These are phyloP conservation scores for Neoniphon sammara DNA, from an alignment of 2,797 vertebrate genomes.

Conservation along the genomic window DNA sequence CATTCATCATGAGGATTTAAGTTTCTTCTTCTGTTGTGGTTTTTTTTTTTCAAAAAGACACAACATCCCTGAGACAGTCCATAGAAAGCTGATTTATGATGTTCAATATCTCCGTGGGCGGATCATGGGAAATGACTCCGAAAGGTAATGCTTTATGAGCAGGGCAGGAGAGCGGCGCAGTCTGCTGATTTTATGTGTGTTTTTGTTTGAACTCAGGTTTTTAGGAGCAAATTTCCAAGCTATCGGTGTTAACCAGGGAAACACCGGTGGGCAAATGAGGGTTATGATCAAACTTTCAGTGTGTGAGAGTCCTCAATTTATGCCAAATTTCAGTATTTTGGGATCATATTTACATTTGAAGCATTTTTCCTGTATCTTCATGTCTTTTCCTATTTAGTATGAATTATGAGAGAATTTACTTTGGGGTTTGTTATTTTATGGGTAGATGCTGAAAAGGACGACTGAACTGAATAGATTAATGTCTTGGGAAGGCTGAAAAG, in stretches of 20 bases:
- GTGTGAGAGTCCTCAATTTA: neutral
- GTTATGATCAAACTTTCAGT: neutral
- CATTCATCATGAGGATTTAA: constrained; percentile 84
- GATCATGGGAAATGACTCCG: constrained; percentile 59
- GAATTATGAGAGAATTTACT: neutral
- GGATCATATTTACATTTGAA: neutral
- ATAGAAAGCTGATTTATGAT: constrained; percentile 79
- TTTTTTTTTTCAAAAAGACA: constrained; percentile 60
- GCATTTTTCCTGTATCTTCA: neutral
- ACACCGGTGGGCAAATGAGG: neutral
- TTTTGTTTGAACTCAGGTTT: constrained; percentile 16
- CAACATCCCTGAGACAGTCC: constrained; percentile 63
- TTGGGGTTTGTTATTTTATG: constrained; percentile 9
- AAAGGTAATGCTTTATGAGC: constrained; percentile 47
- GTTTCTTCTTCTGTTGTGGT: constrained; percentile 58
- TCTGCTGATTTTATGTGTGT: constrained; percentile 17
- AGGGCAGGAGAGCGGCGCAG: neutral
- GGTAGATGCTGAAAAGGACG: constrained; percentile 39
- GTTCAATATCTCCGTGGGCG: constrained; percentile 66
- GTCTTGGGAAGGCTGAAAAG: constrained; percentile 66
- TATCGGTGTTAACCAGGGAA: neutral
- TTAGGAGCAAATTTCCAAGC: neutral
- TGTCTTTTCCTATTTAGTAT: too few species aligned
- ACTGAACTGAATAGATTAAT: constrained; percentile 54
- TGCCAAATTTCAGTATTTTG: neutral